These are phyloP conservation scores for Pycnonotus jocosus DNA, from an alignment of 2,113 vertebrate species.

Conservation along the genomic window DNA sequence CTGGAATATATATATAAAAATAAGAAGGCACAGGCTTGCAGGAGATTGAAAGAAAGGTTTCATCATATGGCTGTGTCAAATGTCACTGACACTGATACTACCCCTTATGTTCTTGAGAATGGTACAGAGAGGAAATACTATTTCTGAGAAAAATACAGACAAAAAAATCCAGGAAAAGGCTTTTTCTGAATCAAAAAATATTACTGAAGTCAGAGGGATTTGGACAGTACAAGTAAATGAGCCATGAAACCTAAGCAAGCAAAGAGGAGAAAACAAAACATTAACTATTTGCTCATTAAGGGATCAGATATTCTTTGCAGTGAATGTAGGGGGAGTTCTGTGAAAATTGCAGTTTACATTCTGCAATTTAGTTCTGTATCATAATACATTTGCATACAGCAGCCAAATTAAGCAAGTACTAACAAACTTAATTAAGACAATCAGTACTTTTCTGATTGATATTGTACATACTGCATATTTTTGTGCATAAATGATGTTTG, in stretches of 20 bases:
- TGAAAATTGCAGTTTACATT: background rate
- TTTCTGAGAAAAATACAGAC: background rate
- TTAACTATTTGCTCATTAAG: background rate
- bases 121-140: background rate
- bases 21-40: background rate
- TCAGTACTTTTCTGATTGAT: background rate
- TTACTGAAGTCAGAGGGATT: background rate
- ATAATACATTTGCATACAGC: background rate
- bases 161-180: background rate
- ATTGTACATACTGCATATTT: background rate
- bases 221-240: background rate
- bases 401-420: background rate
- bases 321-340: background rate
- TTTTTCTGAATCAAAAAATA: background rate
- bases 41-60: background rate
- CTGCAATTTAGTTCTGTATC: background rate
- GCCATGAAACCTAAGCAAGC: background rate
- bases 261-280: background rate
- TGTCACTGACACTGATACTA: background rate
- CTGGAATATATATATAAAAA: background rate
- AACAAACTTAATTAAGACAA: background rate
- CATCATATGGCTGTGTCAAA: background rate
- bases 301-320: background rate
- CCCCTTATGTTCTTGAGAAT: background rate
- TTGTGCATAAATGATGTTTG: background rate